A percentile compares a stretch with the other conserved stretches of the same genome.
These are phyloP conservation scores for Drosophila mimetica DNA, from an alignment of 2,888 invertebrate species.

Conservation along the genomic window DNA sequence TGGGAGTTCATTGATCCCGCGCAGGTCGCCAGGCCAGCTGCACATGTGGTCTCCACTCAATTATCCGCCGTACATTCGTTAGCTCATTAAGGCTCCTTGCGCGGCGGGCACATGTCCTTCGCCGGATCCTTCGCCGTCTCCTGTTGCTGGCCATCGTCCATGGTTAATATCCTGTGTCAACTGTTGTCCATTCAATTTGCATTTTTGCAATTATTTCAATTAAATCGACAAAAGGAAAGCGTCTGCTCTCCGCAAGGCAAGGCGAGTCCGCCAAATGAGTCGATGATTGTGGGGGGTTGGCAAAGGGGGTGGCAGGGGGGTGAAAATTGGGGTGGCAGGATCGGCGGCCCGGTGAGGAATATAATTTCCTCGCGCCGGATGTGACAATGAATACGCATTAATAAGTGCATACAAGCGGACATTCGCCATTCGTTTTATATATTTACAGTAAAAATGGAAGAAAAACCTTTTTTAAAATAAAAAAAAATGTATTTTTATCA, in stretches of 20 bases:
- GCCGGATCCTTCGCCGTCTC: constrained; percentile 2
- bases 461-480: too few species aligned
- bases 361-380: constrained; percentile 79
- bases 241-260: constrained; percentile 37
- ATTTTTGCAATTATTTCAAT: constrained; percentile 79
- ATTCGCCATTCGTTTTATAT: constrained; percentile 20
- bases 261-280: constrained; percentile 33
- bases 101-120: constrained; percentile 9
- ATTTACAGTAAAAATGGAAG: neutral
- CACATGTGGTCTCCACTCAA: constrained; percentile 41
- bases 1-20: constrained; percentile 18
- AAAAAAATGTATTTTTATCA: neutral
- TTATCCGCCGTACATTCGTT: constrained; percentile 43
- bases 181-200: constrained; percentile 74
- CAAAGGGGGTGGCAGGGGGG: neutral
- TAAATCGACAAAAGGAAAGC: constrained; percentile 71
- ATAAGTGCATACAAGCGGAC: constrained; percentile 63
- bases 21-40: constrained; percentile 7
- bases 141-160: constrained; percentile 26
- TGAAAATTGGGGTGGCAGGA: neutral
- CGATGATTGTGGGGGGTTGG: constrained; percentile 6
- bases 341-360: constrained; percentile 53
- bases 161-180: constrained; percentile 76
- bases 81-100: constrained; percentile 42
- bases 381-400: constrained; percentile 81